Evolutionary conservation across 2,888 invertebrate genomes (phyloP).

Genomic region (Alsophila aescularia): DNA sequence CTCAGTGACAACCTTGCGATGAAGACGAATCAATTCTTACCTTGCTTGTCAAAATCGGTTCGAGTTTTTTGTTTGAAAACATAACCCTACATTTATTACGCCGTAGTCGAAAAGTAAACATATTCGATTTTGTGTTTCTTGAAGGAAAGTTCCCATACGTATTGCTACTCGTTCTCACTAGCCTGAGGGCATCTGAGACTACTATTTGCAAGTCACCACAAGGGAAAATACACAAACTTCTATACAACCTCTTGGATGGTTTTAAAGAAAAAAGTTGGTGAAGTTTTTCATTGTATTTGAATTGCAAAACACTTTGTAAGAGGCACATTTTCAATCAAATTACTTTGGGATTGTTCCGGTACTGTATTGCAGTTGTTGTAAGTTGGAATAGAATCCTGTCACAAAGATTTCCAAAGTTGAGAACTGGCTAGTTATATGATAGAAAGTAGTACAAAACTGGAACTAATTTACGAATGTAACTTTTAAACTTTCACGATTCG

Average conservation of each 20-base stretch:
- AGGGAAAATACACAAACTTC: slow-evolving; percentile 14
- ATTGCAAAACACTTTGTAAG: slow-evolving; percentile 39
- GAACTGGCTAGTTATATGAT: too few relatives aligned
- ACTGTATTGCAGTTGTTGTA: not conserved
- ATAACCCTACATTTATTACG: too few relatives aligned
- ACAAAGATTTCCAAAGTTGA: too few relatives aligned
- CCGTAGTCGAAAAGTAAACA: slow-evolving; percentile 10
- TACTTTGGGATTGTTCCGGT: slow-evolving; percentile 25
- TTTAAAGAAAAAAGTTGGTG: slow-evolving; percentile 35
- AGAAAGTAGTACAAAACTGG: too few relatives aligned
- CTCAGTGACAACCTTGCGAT: too few relatives aligned
- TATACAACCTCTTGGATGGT: slow-evolving; percentile 25
- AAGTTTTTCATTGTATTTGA: slow-evolving; percentile 45
- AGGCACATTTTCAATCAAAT: slow-evolving; percentile 31
- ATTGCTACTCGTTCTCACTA: not conserved
- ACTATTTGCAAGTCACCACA: slow-evolving; percentile 13
- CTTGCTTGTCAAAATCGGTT: too few relatives aligned
- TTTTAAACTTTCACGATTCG: too few relatives aligned
- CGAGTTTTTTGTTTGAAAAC: too few relatives aligned
- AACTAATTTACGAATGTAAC: too few relatives aligned
- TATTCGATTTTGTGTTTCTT: slow-evolving; percentile 5
- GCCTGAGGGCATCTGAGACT: slow-evolving; percentile 5
- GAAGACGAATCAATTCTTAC: too few relatives aligned
- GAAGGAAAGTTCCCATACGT: not conserved
- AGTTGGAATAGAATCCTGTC: not conserved